Evolutionary conservation across 2,888 invertebrate genomes (phyloP).

Genomic region (Drosophila maculinotata): DNA sequence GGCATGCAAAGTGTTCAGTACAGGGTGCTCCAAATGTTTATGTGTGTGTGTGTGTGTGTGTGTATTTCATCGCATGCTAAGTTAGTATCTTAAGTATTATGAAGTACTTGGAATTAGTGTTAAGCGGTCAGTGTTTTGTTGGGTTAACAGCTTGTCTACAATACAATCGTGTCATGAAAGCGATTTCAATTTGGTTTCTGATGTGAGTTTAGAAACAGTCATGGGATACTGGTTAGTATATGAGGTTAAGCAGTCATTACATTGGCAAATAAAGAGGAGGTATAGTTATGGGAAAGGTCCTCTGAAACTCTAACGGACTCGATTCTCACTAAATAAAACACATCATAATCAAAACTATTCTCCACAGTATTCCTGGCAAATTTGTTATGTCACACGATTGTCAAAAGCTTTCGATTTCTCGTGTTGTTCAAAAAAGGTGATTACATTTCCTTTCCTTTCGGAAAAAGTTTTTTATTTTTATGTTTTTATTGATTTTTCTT

Average conservation of each 20-base stretch:
- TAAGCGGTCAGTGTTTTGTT: slow-evolving; percentile 11
- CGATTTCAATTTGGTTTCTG: slow-evolving; percentile 6
- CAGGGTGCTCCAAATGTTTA: slow-evolving; percentile 46
- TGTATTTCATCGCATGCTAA: slow-evolving; percentile 37
- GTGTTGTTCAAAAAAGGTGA: too few relatives aligned
- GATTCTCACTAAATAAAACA: neutral
- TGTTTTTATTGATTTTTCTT: too few relatives aligned
- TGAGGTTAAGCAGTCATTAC: neutral
- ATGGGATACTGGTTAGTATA: neutral
- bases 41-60: slow-evolving; percentile 9
- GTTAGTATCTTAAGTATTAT: slow-evolving; percentile 20
- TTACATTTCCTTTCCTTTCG: too few relatives aligned
- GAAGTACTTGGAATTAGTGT: slow-evolving; percentile 11
- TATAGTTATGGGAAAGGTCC: neutral
- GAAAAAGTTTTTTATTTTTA: too few relatives aligned
- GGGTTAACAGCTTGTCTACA: neutral
- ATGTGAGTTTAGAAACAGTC: neutral
- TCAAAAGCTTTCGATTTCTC: too few relatives aligned
- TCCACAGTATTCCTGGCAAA: too few relatives aligned
- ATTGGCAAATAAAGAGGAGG: neutral
- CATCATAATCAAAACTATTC: neutral
- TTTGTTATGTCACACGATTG: too few relatives aligned
- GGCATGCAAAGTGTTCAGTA: slow-evolving; percentile 50
- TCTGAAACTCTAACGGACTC: neutral
- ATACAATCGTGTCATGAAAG: slow-evolving; percentile 6